These are phyloP conservation scores for Drosophila lacertosa DNA, from an alignment of 1,140 invertebrate genomes.

Conservation along the genomic window DNA sequence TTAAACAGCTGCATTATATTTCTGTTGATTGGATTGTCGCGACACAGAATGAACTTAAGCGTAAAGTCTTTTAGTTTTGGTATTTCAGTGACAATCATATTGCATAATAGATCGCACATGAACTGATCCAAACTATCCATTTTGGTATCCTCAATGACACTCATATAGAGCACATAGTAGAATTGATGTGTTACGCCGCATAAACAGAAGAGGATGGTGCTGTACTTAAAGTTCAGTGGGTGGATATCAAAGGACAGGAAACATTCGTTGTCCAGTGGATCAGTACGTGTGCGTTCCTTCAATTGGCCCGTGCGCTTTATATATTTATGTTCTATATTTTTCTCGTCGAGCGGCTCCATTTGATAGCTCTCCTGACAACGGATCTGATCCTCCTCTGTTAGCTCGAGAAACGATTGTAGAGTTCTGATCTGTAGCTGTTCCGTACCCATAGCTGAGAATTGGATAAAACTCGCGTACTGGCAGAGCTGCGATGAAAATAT, in stretches of 20 bases:
- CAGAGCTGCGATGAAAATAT: background rate
- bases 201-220: conserved; percentile 24
- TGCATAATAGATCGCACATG: conserved; percentile 37
- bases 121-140: conserved; percentile 25
- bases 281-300: background rate
- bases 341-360: conserved; percentile 10
- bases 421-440: background rate
- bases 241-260: conserved; percentile 38
- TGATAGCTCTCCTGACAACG: background rate
- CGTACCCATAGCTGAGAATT: conserved; percentile 11
- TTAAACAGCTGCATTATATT: conserved; percentile 13
- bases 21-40: conserved; percentile 29
- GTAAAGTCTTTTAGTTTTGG: conserved; percentile 22
- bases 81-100: conserved; percentile 33
- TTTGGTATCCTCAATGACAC: conserved; percentile 32
- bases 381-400: conserved; percentile 14
- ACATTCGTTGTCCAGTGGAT: conserved; percentile 33
- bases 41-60: conserved; percentile 23
- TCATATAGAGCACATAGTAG: conserved; percentile 35
- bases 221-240: conserved; percentile 32
- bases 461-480: background rate
- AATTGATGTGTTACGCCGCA: conserved; percentile 40
- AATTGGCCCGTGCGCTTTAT: conserved; percentile 28
- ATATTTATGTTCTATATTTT: conserved; percentile 37
- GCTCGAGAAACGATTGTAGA: conserved; percentile 20